Percentiles rank a stretch among this genome's conserved stretches.
These are phyloP conservation scores for Sabellastarte sp. DNA, from an alignment of 2,888 invertebrate species.

Conservation along the genomic window DNA sequence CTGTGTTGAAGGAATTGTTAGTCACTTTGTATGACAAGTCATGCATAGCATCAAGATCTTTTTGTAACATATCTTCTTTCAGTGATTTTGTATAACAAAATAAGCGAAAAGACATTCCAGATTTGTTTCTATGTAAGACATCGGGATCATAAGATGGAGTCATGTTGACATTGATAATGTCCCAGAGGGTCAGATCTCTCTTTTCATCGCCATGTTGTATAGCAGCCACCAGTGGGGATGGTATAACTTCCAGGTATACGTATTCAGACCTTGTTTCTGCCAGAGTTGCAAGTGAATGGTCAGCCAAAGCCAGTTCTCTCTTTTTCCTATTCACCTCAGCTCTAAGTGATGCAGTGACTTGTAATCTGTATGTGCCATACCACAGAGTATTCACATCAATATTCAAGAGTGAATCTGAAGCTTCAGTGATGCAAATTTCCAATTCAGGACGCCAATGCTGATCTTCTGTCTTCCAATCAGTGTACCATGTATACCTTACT, in stretches of 20 bases:
- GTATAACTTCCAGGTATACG: slow-evolving; percentile 20
- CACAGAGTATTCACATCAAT: slow-evolving; percentile 27
- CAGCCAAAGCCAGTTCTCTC: no score
- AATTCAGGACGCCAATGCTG: slow-evolving; percentile 29
- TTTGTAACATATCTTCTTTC: slow-evolving; percentile 1
- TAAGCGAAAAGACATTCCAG: slow-evolving; percentile 41
- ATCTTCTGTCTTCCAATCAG: slow-evolving; percentile 9
- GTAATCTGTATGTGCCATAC: slow-evolving; percentile 41
- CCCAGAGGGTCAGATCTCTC: slow-evolving; percentile 10
- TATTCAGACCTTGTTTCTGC: background rate
- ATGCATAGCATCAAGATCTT: no score
- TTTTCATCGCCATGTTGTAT: slow-evolving; percentile 15
- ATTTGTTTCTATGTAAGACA: slow-evolving; percentile 29
- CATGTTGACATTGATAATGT: slow-evolving; percentile 17
- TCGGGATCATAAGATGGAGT: slow-evolving; percentile 29
- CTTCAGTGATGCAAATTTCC: slow-evolving; percentile 23
- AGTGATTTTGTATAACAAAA: slow-evolving; percentile 34
- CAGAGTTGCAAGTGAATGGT: background rate
- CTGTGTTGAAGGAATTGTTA: slow-evolving; percentile 6
- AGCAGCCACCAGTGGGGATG: slow-evolving; percentile 24
- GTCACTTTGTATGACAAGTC: slow-evolving; percentile 8
- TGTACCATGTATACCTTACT: slow-evolving; percentile 9
- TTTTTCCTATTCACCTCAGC: background rate
- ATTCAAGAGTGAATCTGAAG: slow-evolving; percentile 1
- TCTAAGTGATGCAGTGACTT: slow-evolving; percentile 34